Evolutionary conservation across 2,888 invertebrate genomes (phyloP).

Genomic region (Hypsopygia costalis): DNA sequence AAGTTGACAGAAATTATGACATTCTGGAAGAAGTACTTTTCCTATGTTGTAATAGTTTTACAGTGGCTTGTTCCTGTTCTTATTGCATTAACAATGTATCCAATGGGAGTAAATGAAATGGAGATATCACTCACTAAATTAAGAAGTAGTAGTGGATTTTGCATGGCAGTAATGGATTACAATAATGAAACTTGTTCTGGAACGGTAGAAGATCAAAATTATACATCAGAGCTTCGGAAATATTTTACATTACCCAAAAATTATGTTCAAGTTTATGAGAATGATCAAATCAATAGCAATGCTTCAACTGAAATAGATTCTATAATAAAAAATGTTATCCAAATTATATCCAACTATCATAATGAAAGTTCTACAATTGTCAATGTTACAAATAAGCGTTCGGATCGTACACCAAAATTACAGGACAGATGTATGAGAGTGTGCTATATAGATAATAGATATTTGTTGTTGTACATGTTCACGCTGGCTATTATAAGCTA

Average conservation of each 20-base stretch:
- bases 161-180: slow-evolving; percentile 53
- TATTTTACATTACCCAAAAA: slow-evolving; percentile 31
- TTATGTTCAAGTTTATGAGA: slow-evolving; percentile 47
- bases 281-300: slow-evolving; percentile 28
- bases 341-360: slow-evolving; percentile 46
- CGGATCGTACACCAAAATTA: slow-evolving; percentile 39
- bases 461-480: slow-evolving; percentile 58
- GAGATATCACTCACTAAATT: slow-evolving; percentile 29
- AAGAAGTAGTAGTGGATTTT: slow-evolving; percentile 36
- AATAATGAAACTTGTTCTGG: slow-evolving; percentile 38
- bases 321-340: slow-evolving; percentile 51
- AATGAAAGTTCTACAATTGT: slow-evolving; percentile 34
- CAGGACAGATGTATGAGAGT: slow-evolving; percentile 50
- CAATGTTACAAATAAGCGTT: slow-evolving; percentile 36
- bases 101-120: slow-evolving; percentile 49
- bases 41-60: slow-evolving; percentile 43
- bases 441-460: slow-evolving; percentile 61
- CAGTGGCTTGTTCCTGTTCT: slow-evolving; percentile 65
- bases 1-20: slow-evolving; percentile 23
- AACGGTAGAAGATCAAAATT: slow-evolving; percentile 22
- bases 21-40: slow-evolving; percentile 52
- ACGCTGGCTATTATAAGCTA: slow-evolving; percentile 52
- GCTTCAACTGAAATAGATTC: slow-evolving; percentile 34
- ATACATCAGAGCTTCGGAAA: slow-evolving; percentile 38
- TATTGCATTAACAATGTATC: slow-evolving; percentile 57